These are phyloP conservation scores for Sigmodon hispidus DNA, from an alignment of 2,113 vertebrate genomes.

Conservation along the genomic window DNA sequence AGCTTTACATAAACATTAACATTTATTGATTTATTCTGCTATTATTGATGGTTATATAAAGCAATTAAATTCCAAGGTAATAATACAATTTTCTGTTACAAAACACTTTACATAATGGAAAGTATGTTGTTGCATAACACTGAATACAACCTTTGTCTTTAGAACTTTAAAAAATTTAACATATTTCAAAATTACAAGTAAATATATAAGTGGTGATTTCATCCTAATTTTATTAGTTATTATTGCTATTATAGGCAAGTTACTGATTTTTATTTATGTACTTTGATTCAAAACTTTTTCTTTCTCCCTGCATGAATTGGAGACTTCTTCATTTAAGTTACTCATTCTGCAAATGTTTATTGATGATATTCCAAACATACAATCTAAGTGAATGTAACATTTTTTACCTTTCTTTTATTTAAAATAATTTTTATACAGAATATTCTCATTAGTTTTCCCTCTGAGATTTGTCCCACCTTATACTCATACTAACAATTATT, in stretches of 20 bases:
- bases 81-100: constrained; percentile 43
- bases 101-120: constrained; percentile 39
- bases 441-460: not conserved
- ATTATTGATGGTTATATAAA: constrained; percentile 17
- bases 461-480: not conserved
- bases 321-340: not conserved
- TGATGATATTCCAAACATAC: not conserved
- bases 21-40: not conserved
- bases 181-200: constrained; percentile 2
- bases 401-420: not conserved
- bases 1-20: constrained; percentile 18
- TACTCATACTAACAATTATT: not conserved
- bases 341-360: not conserved
- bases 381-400: not conserved
- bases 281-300: not conserved
- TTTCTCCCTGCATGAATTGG: not conserved
- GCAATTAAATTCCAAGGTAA: not conserved
- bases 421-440: not conserved
- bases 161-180: constrained; percentile 6
- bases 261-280: constrained; percentile 9
- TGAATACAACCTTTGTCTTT: constrained; percentile 36
- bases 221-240: not conserved
- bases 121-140: not conserved
- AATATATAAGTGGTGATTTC: constrained; percentile 4
- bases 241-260: constrained; percentile 5